A percentile compares a stretch with the other conserved stretches of the same genome.
These are phyloP conservation scores for Venustoraphidia nigricollis DNA, from an alignment of 2,888 invertebrate species.

Conservation along the genomic window DNA sequence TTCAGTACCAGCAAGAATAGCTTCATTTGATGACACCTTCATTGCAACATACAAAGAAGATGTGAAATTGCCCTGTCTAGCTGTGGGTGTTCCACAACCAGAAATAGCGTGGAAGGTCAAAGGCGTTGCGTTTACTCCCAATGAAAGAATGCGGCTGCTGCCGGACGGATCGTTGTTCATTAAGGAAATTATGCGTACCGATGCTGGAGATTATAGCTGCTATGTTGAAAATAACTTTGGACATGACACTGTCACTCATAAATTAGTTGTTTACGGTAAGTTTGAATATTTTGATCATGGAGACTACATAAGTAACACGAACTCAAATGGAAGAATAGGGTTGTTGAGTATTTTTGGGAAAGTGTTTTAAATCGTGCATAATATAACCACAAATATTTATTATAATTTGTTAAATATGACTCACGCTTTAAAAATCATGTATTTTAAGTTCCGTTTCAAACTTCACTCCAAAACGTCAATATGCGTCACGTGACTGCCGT, in stretches of 20 bases:
- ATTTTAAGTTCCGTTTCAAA: too few species aligned
- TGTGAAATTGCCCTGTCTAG: conserved; percentile 78
- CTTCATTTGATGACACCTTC: conserved; percentile 88
- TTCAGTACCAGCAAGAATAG: conserved; percentile 83
- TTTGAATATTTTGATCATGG: neutral
- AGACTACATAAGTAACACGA: too few species aligned
- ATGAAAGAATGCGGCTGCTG: conserved; percentile 67
- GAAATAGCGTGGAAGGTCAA: conserved; percentile 82
- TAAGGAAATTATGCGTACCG: conserved; percentile 72
- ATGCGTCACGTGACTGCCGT: too few species aligned
- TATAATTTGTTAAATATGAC: too few species aligned
- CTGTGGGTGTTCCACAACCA: conserved; percentile 83
- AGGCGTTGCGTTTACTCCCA: conserved; percentile 60
- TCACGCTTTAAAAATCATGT: too few species aligned
- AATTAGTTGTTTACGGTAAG: conserved; percentile 68
- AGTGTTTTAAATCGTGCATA: too few species aligned
- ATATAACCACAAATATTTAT: too few species aligned
- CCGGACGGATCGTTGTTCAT: conserved; percentile 87
- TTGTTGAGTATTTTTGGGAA: too few species aligned
- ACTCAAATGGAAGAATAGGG: too few species aligned
- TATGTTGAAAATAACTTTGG: conserved; percentile 86
- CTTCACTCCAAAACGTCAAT: too few species aligned
- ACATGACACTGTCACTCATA: conserved; percentile 81
- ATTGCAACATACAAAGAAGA: conserved; percentile 85
- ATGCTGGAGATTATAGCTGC: conserved; percentile 90